A percentile compares a stretch with the other conserved stretches of the same genome.
Conservation (phyloP, 2,888 invertebrate species). For the Flexamia atlantica region DNA sequence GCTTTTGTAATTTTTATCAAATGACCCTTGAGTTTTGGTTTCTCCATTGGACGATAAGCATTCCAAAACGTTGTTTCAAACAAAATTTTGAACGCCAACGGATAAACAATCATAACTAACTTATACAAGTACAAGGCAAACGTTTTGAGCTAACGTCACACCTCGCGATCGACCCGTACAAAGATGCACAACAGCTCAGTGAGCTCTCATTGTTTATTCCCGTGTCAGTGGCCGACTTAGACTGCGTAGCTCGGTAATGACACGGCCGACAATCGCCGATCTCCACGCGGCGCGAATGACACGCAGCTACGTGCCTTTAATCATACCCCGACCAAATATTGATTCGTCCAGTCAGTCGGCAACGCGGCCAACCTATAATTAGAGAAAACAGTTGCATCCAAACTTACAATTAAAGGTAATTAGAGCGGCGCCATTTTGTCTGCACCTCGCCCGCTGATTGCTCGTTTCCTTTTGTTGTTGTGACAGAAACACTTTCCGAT, state of each 20-base stretch:
- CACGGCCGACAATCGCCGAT: not conserved
- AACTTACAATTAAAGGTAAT: not conserved
- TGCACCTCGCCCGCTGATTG: constrained; percentile 6
- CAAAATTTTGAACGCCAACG: too few species aligned
- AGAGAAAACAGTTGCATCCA: constrained; percentile 9
- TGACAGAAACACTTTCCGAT: constrained; percentile 9
- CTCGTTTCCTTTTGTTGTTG: constrained; percentile 3
- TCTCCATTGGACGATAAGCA: too few species aligned
- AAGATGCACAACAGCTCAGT: too few species aligned
- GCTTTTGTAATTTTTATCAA: too few species aligned
- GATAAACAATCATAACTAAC: too few species aligned
- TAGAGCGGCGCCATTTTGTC: not conserved
- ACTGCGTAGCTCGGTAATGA: not conserved
- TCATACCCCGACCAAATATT: not conserved
- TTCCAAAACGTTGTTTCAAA: too few species aligned
- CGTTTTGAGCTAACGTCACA: too few species aligned
- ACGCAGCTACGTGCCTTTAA: constrained; percentile 23
- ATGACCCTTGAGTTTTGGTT: too few species aligned
- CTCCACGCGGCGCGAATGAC: constrained; percentile 14
- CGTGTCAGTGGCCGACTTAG: not conserved
- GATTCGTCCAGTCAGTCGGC: constrained; percentile 13
- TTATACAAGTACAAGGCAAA: too few species aligned
- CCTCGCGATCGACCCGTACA: too few species aligned
- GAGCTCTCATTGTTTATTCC: constrained; percentile 16
- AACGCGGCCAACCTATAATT: constrained; percentile 11